Evolutionary conservation across 2,888 invertebrate species (phyloP), one percentile per base, ranked within the genome.

Genomic region (Ethmia dodecea): DNA sequence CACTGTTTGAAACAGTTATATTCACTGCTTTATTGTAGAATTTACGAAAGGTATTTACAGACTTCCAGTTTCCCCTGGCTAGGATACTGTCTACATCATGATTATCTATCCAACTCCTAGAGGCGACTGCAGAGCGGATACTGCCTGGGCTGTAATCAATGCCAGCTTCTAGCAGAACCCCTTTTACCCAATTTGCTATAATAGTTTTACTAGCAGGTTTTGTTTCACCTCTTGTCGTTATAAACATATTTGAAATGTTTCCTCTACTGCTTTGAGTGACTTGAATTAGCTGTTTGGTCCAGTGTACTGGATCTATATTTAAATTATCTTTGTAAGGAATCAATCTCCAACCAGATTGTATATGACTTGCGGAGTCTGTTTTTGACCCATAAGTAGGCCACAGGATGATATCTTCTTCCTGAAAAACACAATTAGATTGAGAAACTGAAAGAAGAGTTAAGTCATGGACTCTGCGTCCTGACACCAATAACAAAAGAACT

Each of bases 351-450:
- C 27, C 27, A 5, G 27, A 33, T 18, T 26, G 33, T 18, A 10
- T 9, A 10, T 33, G 14, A 9, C 13, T 10, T 3, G 13, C 24
- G 3, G 13, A 10, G 10, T 32, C 32, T 5, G 32, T 32, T 32
- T 32, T 32, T n/a, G 32, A 32, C 4, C 32, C 32, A 14, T 25
- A 32, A 3, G 9, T n/a, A n/a, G 32, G 32, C 32, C 32, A 32
- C 6, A 32, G 14, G 5, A 14, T 14, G 5, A 32, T 14, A 13
- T 14, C 5, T 9, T 13, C 13, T 9, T n/a, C 25, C 5, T 12
- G 3, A 9, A 13, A 5, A 3, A 14, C 3, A 25, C 2, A 32
- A 25, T 32, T 5, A 24, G 8, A 10, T 22, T 11, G n/a, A 14
- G 9, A 9, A 14, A 32, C 9, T 4, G 13, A 13, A 3, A 32